Conservation (phyloP, 2,113 vertebrate genomes). For the Pao palembangensis region DNA sequence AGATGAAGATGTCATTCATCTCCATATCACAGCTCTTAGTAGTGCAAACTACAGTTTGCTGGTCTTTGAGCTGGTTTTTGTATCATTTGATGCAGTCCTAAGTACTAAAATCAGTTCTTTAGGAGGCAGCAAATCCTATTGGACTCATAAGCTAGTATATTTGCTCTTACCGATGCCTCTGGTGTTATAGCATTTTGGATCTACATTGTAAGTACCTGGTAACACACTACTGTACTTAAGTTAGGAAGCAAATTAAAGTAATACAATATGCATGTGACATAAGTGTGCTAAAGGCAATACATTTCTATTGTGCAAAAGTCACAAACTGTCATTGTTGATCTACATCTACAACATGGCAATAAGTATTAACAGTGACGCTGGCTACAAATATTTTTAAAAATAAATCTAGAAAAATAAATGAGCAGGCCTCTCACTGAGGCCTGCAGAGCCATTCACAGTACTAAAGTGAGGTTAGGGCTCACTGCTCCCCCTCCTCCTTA, state of each 20-base stretch:
- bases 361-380: conserved; percentile 6
- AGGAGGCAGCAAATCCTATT: no score
- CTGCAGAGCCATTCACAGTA: conserved; percentile 48
- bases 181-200: no score
- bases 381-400: conserved; percentile 33
- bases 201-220: conserved; percentile 1
- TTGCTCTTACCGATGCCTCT: no score
- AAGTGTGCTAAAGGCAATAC: not conserved
- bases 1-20: no score
- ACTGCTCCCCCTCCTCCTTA: not conserved
- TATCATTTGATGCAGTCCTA: not conserved
- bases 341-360: conserved; percentile 25
- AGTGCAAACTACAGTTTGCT: no score
- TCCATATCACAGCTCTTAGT: no score
- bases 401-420: conserved; percentile 59
- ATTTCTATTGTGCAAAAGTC: conserved; percentile 15
- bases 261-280: conserved; percentile 4
- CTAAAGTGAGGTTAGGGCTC: conserved; percentile 15
- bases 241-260: conserved; percentile 7
- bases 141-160: no score
- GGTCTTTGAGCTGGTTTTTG: not conserved
- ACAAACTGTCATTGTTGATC: conserved; percentile 5
- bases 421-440: conserved; percentile 37
- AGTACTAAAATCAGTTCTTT: not conserved
- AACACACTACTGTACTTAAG: not conserved